These are phyloP conservation scores for Temnopleurus reevesii DNA, from an alignment of 53 echinoderm and acorn worm genomes.

Conservation along the genomic window DNA sequence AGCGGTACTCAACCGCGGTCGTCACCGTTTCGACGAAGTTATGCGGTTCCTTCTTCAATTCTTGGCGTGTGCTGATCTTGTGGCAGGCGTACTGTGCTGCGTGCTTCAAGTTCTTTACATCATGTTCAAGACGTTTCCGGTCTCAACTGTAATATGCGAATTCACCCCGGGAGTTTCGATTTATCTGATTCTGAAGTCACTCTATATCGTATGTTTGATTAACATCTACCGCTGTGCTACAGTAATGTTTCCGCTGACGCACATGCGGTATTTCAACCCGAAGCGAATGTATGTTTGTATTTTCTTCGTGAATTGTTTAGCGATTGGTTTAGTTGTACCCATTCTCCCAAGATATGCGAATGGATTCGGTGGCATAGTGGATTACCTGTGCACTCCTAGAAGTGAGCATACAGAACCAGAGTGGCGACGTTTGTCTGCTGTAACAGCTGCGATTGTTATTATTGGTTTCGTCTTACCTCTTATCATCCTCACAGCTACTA, in stretches of 20 bases:
- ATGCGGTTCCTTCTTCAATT: constrained; percentile 25
- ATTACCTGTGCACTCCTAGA: not conserved
- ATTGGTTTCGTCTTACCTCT: not conserved
- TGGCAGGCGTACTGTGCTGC: not conserved
- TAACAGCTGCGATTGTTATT: no score
- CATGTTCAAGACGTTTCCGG: not conserved
- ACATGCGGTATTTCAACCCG: not conserved
- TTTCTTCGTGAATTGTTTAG: not conserved
- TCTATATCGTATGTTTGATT: constrained; percentile 41
- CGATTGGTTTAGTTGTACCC: not conserved
- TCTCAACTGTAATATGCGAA: not conserved
- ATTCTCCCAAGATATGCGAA: not conserved
- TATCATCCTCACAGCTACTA: not conserved
- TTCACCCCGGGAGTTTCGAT: not conserved
- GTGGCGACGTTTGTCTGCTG: no score
- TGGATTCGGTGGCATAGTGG: not conserved
- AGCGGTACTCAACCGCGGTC: not conserved
- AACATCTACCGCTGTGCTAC: constrained; percentile 1
- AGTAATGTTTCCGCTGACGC: not conserved
- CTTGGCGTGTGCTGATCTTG: not conserved
- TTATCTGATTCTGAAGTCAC: constrained; percentile 20
- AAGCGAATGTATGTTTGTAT: not conserved
- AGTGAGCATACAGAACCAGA: no score
- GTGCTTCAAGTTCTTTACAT: not conserved
- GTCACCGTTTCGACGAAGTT: constrained; percentile 13